These are phyloP conservation scores for Saguinus imperator DNA, from an alignment of 2,113 vertebrate genomes.

Conservation along the genomic window DNA sequence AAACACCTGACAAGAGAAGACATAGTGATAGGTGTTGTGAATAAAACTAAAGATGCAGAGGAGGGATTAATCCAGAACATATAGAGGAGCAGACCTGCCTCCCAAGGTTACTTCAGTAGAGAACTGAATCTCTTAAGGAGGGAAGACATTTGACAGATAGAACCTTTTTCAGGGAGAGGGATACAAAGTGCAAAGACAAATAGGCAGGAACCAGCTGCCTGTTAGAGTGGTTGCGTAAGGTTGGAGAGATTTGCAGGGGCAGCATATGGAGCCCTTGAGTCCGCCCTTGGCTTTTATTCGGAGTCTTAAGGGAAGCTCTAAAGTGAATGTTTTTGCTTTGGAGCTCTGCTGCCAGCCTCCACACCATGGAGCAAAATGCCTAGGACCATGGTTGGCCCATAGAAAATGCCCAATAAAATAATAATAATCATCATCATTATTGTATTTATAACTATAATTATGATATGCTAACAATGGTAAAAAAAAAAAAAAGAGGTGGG, in stretches of 20 bases:
- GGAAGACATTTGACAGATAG: neutral
- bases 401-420: neutral
- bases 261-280: accelerated
- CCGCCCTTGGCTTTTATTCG: neutral
- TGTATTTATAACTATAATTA: neutral
- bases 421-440: neutral
- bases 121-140: neutral
- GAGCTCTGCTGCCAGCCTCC: neutral
- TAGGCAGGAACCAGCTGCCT: neutral
- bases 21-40: neutral
- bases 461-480: neutral
- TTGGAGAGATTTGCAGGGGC: neutral
- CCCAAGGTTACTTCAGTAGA: neutral
- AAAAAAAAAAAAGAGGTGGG: neutral
- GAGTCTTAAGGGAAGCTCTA: neutral
- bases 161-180: neutral
- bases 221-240: neutral
- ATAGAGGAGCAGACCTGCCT: neutral
- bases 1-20: neutral
- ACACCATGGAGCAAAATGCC: neutral
- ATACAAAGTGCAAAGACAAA: accelerated
- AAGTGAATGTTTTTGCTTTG: neutral
- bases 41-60: neutral
- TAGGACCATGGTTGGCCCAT: neutral
- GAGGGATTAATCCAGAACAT: neutral